Percentiles rank a stretch among this genome's conserved stretches.
Conservation (phyloP, 2,888 invertebrate species). For the Eutolmus rufibarbis region DNA sequence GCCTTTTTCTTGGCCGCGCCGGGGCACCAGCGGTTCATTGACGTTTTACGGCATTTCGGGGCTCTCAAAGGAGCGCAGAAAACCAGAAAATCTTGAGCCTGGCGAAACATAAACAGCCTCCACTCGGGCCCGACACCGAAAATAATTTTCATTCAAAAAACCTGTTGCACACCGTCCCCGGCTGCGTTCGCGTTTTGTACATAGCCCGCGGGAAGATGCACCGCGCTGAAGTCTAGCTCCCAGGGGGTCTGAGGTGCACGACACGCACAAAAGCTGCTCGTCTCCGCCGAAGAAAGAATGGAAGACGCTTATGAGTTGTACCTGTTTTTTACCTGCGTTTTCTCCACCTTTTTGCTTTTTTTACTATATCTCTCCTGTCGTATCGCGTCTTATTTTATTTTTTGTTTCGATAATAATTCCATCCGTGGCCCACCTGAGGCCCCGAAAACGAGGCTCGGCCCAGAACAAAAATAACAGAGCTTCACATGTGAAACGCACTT, state of each 20-base stretch:
- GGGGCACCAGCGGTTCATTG: slow-evolving; percentile 28
- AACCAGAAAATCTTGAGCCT: slow-evolving; percentile 3
- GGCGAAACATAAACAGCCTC: slow-evolving; percentile 22
- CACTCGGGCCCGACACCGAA: neutral
- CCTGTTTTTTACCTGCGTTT: neutral
- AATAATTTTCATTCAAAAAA: slow-evolving; percentile 39
- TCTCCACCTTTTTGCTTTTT: neutral
- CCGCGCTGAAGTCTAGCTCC: neutral
- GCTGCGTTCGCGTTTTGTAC: neutral
- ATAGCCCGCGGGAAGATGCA: neutral
- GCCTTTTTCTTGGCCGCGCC: neutral
- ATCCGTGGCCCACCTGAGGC: slow-evolving; percentile 22
- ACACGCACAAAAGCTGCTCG: neutral
- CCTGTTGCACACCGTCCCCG: slow-evolving; percentile 15
- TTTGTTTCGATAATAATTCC: slow-evolving; percentile 7
- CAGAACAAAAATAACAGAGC: slow-evolving; percentile 21
- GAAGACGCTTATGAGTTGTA: neutral
- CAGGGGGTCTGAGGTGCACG: neutral
- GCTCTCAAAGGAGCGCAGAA: neutral
- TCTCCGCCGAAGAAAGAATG: neutral
- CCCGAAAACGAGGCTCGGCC: neutral
- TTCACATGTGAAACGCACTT: slow-evolving; percentile 21
- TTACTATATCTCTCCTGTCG: neutral
- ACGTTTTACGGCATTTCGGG: slow-evolving; percentile 28
- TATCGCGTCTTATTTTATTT: neutral